Evolutionary conservation across 2,113 vertebrate genomes (phyloP), one percentile per base, ranked within the genome.

Genomic region (Anser cygnoides): DNA sequence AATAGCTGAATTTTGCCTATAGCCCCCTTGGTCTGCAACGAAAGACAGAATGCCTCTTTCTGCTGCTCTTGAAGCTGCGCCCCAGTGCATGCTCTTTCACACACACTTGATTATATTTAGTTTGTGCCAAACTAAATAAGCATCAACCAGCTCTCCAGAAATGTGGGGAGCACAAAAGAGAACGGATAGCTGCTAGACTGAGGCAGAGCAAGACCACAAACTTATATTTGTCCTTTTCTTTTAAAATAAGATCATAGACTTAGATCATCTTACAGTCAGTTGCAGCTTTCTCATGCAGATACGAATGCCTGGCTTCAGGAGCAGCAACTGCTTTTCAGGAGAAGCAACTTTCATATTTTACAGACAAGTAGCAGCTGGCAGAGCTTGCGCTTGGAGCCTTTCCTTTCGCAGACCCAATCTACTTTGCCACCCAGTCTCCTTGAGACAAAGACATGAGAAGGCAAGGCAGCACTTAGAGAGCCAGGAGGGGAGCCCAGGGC

Each of bases 1-100:
- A 97, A 96, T 43, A 89, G 90, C 94, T 86, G 81, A 41, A 18
- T 95, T 97, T 96, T 88, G 87, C 94, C 96, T 39, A 5, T 93
- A 92, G 91, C 50, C 89, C 86, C 75, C 65, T 25, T 5, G 49
- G 67, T 85, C 82, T 50, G 10, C 77, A 55, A 43, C 16, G 81
- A 92, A 63, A 95, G 73, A 59, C 74, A 17, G 87, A 67, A 37
- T 2, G 35, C 66, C 84, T 55, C 87, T 86, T 77, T 80, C 90
- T 74, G 54, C 74, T 75, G 88, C 95, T 95, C 83, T 74, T 23
- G 44, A 82, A 83, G 91, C 76, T 18, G 26, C 49, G 76, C 57
- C 70, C 86, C 54, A 18, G 29, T 4, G 19, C 37, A 3, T 58
- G 66, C 92, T 94, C 88, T 90, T 71, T 77, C 93, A 37, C 70